Percentiles rank a stretch among this genome's conserved stretches.
Conservation (phyloP, 2,797 vertebrate genomes). For the Muraenolepis orangiensis region DNA sequence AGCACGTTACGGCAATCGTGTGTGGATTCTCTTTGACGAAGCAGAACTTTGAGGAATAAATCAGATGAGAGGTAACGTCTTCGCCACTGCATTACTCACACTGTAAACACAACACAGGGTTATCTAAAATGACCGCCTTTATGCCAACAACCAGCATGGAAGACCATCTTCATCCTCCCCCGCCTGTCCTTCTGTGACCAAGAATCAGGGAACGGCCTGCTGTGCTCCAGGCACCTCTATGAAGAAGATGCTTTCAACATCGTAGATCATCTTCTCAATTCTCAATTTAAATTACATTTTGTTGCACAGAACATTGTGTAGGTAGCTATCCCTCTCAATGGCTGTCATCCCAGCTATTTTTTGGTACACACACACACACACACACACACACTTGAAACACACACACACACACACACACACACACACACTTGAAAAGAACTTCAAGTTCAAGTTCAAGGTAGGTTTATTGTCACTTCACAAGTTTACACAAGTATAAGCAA, state of each 20-base stretch:
- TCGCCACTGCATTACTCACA: neutral
- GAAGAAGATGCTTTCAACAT: neutral
- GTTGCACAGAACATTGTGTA: neutral
- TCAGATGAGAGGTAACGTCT: neutral
- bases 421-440: neutral
- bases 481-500: too few species aligned
- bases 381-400: neutral
- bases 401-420: neutral
- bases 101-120: neutral
- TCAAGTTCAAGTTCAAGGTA: too few species aligned
- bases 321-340: neutral
- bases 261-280: neutral
- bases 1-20: neutral
- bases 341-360: neutral
- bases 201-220: neutral
- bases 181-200: neutral
- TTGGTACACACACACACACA: too few species aligned
- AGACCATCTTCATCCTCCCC: neutral
- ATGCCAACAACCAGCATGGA: neutral
- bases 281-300: neutral
- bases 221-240: neutral
- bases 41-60: neutral
- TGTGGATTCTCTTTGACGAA: neutral
- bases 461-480: too few species aligned
- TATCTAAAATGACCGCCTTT: neutral